Percentiles rank a stretch among this genome's conserved stretches.
These are phyloP conservation scores for Pampus argenteus DNA, from an alignment of 2,797 vertebrate species.

Conservation along the genomic window DNA sequence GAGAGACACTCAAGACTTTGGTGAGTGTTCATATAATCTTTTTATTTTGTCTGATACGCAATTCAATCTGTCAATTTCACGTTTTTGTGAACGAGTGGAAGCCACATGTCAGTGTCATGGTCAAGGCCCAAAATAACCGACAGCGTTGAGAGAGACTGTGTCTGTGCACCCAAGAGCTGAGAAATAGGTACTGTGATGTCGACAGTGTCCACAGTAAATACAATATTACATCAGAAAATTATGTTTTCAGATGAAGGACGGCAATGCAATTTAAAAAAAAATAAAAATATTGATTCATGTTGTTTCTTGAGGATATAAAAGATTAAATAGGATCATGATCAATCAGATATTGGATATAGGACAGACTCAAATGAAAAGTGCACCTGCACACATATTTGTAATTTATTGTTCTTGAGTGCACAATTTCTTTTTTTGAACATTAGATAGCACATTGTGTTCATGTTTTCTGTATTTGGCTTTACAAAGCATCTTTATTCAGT, in stretches of 20 bases:
- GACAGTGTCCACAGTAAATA: slow-evolving; percentile 39
- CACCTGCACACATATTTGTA: slow-evolving; percentile 5
- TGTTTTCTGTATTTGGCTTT: not conserved
- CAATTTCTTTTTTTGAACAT: not conserved
- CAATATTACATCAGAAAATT: slow-evolving; percentile 51
- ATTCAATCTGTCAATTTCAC: not conserved
- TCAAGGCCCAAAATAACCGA: slow-evolving; percentile 2
- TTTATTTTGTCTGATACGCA: not conserved
- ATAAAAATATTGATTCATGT: slow-evolving; percentile 56
- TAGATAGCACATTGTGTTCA: not conserved
- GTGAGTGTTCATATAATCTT: slow-evolving; percentile 79
- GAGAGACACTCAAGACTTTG: slow-evolving; percentile 92
- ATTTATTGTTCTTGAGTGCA: slow-evolving; percentile 35
- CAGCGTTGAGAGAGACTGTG: slow-evolving; percentile 31
- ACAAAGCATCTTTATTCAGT: not conserved
- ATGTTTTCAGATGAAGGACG: slow-evolving; percentile 46
- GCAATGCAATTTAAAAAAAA: slow-evolving; percentile 52
- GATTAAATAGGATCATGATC: slow-evolving; percentile 36
- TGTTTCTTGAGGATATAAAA: slow-evolving; percentile 46
- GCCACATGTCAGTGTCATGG: slow-evolving; percentile 4
- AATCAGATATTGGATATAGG: not conserved
- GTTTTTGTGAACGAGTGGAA: not conserved
- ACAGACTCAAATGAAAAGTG: slow-evolving; percentile 11
- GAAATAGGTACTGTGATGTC: slow-evolving; percentile 28
- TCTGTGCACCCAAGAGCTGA: slow-evolving; percentile 23